A percentile compares a stretch with the other conserved stretches of the same genome.
Evolutionary conservation across 2,113 vertebrate species (phyloP).

Genomic region (Laterallus jamaicensis): DNA sequence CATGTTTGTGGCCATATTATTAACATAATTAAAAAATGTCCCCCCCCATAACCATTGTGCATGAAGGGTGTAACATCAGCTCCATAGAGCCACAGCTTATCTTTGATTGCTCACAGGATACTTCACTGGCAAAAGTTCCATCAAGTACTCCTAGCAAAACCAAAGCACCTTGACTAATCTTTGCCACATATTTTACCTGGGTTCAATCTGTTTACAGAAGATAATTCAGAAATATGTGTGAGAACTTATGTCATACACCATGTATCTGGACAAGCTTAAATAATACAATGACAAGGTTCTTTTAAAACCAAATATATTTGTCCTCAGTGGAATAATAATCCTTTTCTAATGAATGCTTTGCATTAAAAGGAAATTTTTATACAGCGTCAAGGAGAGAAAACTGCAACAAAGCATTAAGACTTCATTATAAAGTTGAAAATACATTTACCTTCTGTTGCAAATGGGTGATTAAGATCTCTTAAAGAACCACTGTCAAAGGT

Average conservation of each 20-base stretch:
- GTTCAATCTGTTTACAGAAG: neutral
- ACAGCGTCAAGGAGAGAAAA: neutral
- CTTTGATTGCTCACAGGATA: no score
- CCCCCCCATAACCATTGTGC: neutral
- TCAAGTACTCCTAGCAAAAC: neutral
- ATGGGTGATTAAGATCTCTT: no score
- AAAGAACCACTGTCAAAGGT: no score
- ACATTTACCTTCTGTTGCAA: neutral
- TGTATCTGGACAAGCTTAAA: neutral
- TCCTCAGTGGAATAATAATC: neutral
- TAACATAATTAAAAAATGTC: neutral
- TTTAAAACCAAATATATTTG: conserved; percentile 1
- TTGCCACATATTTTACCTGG: neutral
- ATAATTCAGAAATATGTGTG: neutral
- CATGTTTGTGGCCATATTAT: neutral
- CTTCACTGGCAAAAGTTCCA: neutral
- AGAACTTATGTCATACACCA: neutral
- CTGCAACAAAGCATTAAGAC: neutral
- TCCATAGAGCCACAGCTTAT: neutral
- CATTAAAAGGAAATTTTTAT: neutral
- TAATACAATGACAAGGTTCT: neutral
- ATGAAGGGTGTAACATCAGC: neutral
- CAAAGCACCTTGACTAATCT: neutral
- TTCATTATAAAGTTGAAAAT: neutral
- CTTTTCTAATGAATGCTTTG: neutral